Evolutionary conservation across 1,140 invertebrate genomes (phyloP), one percentile per base, ranked within the genome.

Genomic region (Archegozetes longisetosus): DNA sequence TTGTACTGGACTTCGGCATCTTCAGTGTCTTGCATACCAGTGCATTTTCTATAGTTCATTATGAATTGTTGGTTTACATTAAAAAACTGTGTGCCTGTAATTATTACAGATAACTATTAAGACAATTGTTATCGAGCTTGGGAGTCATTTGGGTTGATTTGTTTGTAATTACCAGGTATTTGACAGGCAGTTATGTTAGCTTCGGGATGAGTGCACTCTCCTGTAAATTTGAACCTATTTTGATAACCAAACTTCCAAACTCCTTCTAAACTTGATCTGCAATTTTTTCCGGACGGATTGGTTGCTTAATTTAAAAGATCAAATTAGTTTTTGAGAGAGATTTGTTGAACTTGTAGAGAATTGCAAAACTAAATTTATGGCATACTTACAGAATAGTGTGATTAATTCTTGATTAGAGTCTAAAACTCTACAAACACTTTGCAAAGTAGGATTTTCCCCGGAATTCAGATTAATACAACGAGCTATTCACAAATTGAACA

Each of bases 51-150:
- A 70, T 94, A 98, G 6, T 86, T 91, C 58, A 97, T 91, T 66
- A 89, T 88, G 66, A 97, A 97, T 68, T 95, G 92, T 70, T 96
- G 88, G 76, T 97, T 98, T 27, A 90, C 88, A 64, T 95, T 94
- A 47, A 93, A 81, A 72, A 93, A 94, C 71, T 94, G 86, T 14
- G 89, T 91, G 13, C 57, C 53, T 55, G 25, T 22, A n/a, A n/a
- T n/a, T n/a, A n/a, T n/a, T n/a, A n/a, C n/a, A n/a, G n/a, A n/a
- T n/a, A n/a, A n/a, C n/a, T n/a, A n/a, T n/a, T n/a, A n/a, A n/a
- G n/a, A n/a, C n/a, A n/a, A n/a, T n/a, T n/a, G n/a, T n/a, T n/a
- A n/a, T n/a, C n/a, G n/a, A n/a, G n/a, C n/a, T n/a, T n/a, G n/a
- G n/a, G n/a, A n/a, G n/a, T n/a, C n/a, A n/a, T n/a, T n/a, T n/a